Base-by-base conservation (phyloP, 2,888 invertebrate genomes). In the Lasioglossum pauxillum region DNA sequence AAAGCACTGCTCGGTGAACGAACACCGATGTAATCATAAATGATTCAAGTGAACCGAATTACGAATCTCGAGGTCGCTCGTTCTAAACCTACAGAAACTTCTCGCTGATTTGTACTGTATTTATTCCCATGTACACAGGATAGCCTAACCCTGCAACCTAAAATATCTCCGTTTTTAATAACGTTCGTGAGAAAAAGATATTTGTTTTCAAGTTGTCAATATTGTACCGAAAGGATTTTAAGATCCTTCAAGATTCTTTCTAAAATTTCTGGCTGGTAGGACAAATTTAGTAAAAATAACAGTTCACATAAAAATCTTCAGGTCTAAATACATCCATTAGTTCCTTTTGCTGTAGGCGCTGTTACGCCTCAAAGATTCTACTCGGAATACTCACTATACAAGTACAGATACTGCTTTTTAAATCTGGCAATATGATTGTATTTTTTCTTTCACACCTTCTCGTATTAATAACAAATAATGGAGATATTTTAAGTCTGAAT, bases 61-160 rank as follows among this genome's bases (percentile, higher is more conserved):
- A 71, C 71, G 71, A 80, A 72, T n/a, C 23, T 71, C 75, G 76
- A 74, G 81, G 78, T 79, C 83, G 83, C 77, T 77, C 38, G 74
- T 41, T 41, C 64, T 86, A 81, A 80, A 23, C 53, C 78, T 86
- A 86, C 83, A 57, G 71, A 87, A 86, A 80, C 53, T 77, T 73
- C 85, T 87, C 83, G 82, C 67, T 78, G 79, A 87, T 88, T 92
- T 92, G 92, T 91, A 92, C 92, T 91, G 88, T 89, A 64, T 69
- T 79, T 90, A 78, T 82, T 76, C 80, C 73, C 78, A 69, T 76
- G 14, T n/a, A 10, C n/a, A 35, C 64, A 64, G 31, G 64, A 64
- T 64, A 8, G 19, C 31, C 64, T 64, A 35, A 64, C 64, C 19
- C 0, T 64, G 19, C 8, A 64, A 19, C 16, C 8, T 19, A 8